These are phyloP conservation scores for Sylvilagus bachmani DNA, from an alignment of 2,113 vertebrate genomes.

Conservation along the genomic window DNA sequence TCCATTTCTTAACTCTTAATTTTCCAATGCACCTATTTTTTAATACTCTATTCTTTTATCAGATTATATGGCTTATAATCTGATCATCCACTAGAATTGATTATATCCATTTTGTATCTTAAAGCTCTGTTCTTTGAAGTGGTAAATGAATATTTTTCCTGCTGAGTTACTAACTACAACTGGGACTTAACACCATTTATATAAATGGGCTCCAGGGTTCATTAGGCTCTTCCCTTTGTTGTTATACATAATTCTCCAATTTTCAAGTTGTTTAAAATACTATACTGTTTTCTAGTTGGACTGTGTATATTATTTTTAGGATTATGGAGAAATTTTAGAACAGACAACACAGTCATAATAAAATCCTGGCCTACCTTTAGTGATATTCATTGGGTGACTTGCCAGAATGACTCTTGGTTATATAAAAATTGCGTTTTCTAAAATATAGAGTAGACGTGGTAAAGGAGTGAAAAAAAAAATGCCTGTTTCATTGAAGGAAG, in stretches of 20 bases:
- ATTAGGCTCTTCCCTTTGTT: constrained; percentile 12
- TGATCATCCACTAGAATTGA: not conserved
- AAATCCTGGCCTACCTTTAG: constrained; percentile 38
- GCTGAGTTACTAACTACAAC: not conserved
- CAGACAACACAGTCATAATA: not conserved
- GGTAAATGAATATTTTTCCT: constrained; percentile 35
- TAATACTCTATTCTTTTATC: constrained; percentile 6
- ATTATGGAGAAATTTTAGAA: constrained; percentile 53
- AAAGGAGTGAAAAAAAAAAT: constrained; percentile 37
- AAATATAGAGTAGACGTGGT: constrained; percentile 2
- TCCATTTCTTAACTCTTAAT: constrained; percentile 38
- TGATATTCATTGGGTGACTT: constrained; percentile 1
- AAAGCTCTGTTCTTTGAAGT: constrained; percentile 5
- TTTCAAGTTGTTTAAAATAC: constrained; percentile 23
- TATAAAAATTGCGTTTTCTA: constrained; percentile 43
- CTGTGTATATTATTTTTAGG: constrained; percentile 42
- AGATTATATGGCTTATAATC: constrained; percentile 6
- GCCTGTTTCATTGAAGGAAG: constrained; percentile 42
- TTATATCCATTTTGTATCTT: not conserved
- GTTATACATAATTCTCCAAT: not conserved
- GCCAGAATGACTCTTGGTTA: not conserved
- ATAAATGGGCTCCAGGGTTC: not conserved
- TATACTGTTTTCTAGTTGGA: constrained; percentile 24
- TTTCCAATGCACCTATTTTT: not conserved
- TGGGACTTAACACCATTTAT: constrained; percentile 27